Evolutionary conservation across 2,888 invertebrate genomes (phyloP).

Genomic region (Drosophila siamana): DNA sequence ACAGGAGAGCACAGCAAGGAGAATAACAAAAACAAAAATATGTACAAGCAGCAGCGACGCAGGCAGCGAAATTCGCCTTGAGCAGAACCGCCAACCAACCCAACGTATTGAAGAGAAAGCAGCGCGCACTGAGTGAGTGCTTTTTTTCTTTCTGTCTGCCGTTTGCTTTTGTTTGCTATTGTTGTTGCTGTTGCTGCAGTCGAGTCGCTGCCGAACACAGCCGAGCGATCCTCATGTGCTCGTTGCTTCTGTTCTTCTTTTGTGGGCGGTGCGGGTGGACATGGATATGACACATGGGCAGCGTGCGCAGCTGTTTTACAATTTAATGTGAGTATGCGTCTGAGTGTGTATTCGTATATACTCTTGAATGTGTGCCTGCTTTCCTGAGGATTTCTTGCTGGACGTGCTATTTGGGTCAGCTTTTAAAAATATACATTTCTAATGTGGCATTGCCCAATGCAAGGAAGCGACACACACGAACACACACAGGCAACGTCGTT

Average conservation of each 20-base stretch:
- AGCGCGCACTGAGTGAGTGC: constrained; percentile 43
- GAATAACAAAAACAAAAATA: constrained; percentile 57
- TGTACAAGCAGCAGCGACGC: constrained; percentile 50
- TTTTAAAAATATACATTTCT: constrained; percentile 75
- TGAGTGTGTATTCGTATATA: background rate
- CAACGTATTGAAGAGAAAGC: constrained; percentile 66
- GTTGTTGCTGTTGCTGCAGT: constrained; percentile 22
- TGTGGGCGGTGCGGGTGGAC: constrained; percentile 61
- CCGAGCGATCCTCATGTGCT: constrained; percentile 48
- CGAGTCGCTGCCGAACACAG: background rate
- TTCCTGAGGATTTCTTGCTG: constrained; percentile 58
- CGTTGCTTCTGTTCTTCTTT: constrained; percentile 19
- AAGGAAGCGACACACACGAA: constrained; percentile 55
- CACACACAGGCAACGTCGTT: constrained; percentile 16
- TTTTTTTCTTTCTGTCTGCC: constrained; percentile 42
- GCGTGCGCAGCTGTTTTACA: constrained; percentile 31
- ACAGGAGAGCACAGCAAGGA: constrained; percentile 78
- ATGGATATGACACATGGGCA: constrained; percentile 43
- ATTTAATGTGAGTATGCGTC: constrained; percentile 8
- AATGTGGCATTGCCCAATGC: constrained; percentile 57
- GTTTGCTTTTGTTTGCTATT: constrained; percentile 51
- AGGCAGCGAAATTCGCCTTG: constrained; percentile 52
- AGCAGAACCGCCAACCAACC: constrained; percentile 45
- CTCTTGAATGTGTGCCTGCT: constrained; percentile 6
- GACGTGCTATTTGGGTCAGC: constrained; percentile 67